These are phyloP conservation scores for Lagopus leucura DNA, from an alignment of 2,113 vertebrate genomes.

Conservation along the genomic window DNA sequence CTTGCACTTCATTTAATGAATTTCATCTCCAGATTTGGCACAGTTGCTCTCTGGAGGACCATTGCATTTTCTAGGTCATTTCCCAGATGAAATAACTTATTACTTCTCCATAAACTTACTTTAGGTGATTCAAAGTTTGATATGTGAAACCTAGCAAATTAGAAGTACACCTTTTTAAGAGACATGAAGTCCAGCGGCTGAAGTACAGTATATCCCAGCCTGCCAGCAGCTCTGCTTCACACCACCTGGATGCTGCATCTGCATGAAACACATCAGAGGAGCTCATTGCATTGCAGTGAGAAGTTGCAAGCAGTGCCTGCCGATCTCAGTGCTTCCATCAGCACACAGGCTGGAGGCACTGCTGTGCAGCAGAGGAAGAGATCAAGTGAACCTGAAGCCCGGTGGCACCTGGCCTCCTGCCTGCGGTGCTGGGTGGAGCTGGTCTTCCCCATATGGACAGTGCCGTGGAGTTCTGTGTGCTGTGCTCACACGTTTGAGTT, in stretches of 20 bases:
- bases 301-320: not conserved
- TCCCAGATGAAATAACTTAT: slow-evolving; percentile 29
- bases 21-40: slow-evolving; percentile 13
- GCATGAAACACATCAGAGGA: not conserved
- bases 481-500: not conserved
- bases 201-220: not conserved
- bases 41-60: slow-evolving; percentile 31
- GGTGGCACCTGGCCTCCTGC: not conserved
- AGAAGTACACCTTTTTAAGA: not conserved
- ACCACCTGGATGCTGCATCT: not conserved
- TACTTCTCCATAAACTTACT: slow-evolving; percentile 1
- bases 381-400: not conserved
- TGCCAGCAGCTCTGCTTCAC: not conserved
- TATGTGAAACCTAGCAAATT: not conserved
- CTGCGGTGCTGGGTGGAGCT: not conserved
- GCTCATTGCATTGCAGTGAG: not conserved
- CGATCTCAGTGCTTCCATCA: not conserved
- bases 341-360: not conserved
- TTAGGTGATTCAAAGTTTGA: not conserved
- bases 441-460: not conserved
- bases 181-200: not conserved
- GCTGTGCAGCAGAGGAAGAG: not conserved
- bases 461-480: not conserved
- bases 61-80: slow-evolving; percentile 52
- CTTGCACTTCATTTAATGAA: not conserved